Base-by-base conservation (phyloP, 1,140 invertebrate genomes). In the Lineus longissimus region DNA sequence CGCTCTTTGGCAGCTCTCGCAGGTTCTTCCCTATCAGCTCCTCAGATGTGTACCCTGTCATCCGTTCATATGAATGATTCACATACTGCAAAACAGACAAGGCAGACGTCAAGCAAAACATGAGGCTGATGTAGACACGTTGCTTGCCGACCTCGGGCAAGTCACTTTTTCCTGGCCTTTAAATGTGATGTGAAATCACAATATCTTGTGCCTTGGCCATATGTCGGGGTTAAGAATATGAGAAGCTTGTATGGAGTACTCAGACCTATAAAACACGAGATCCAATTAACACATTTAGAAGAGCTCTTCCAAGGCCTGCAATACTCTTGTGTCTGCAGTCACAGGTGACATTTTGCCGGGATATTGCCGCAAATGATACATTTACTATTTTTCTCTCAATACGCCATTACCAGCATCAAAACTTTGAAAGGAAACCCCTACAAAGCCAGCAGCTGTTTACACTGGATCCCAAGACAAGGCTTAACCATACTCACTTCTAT, bases 1-100 rank as follows among this genome's bases (percentile, higher is more conserved):
- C 83, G 23, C 71, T 73, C 47, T 72, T 74, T 30, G 81, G 76
- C 11, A 85, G 62, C 45, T 85, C 83, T 58, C 78, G 72, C 30
- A 93, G 83, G 72, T 88, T 87, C 76, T 87, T 88, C 31, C 90
- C 91, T 13, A 90, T 81, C 45, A 93, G 84, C 72, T 95, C 93
- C 7, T 89, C 87, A 66, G 84, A 79, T 25, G 86, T 85, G 82
- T 88, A 91, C 1, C 90, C 91, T 55, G 91, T 82, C 55, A 91
- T 78, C 61, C 87, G 87, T 78, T 91, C 90, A 79, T 87, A 89
- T 0, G 90, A 86, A 73, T 87, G 87, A 79, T 94, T 94, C 54
- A 89, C 87, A 80, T 90, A 91, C 91, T 93, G 82, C 23, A 81
- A 83, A 55, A 71, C 66, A 60, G 64, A 65, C 55, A 62, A 40